Evolutionary conservation across 2,797 vertebrate genomes (phyloP).

Genomic region (Poeciliopsis turneri): DNA sequence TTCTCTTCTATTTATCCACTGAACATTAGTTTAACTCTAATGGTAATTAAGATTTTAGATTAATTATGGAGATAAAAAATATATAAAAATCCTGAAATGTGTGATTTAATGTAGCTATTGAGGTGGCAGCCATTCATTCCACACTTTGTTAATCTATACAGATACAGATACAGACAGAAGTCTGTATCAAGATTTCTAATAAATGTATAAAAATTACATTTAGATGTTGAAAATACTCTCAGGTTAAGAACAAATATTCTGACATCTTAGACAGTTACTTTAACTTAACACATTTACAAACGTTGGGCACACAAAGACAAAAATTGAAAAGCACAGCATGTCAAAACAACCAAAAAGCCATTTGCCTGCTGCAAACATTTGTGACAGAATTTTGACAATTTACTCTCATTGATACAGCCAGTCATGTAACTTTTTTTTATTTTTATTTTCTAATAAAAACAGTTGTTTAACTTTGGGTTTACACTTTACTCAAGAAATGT

Average conservation of each 20-base stretch:
- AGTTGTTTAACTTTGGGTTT: background rate
- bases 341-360: background rate
- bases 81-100: background rate
- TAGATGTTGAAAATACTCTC: background rate
- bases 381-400: background rate
- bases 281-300: background rate
- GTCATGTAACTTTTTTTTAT: background rate
- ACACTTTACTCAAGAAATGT: background rate
- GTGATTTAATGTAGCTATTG: background rate
- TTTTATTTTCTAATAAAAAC: background rate
- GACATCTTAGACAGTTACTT: background rate
- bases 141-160: background rate
- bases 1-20: background rate
- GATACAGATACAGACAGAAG: background rate
- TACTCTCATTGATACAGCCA: background rate
- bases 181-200: background rate
- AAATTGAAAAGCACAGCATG: background rate
- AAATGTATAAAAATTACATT: background rate
- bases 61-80: background rate
- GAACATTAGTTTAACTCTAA: background rate
- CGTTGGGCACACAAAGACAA: background rate
- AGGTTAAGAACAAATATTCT: background rate
- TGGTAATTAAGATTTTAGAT: background rate
- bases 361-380: background rate
- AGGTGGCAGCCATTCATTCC: background rate